phyloP scores from a whole-genome alignment of 2,113 vertebrate species.

The Coracopsis vasa region DNA sequence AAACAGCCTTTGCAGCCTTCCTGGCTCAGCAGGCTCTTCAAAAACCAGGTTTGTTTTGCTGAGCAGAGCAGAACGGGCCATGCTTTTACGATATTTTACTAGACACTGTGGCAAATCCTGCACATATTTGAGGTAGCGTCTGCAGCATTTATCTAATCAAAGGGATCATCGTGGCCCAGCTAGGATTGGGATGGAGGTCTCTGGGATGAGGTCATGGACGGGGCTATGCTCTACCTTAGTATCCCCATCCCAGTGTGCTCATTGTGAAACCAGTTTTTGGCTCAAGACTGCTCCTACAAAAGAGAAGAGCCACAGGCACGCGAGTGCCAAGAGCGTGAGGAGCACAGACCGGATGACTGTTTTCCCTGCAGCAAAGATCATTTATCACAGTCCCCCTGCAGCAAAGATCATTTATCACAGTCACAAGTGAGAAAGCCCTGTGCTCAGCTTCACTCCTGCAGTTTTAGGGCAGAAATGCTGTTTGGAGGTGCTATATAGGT shows the following conservation, averaged over 20 bases:
- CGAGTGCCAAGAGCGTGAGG: neutral
- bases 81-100: constrained; percentile 67
- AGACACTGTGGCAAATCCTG: constrained; percentile 66
- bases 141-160: constrained; percentile 75
- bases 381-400: neutral
- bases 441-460: neutral
- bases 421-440: neutral
- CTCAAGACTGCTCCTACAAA: neutral
- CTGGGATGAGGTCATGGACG: neutral
- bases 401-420: neutral
- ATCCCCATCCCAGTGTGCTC: neutral
- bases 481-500: neutral
- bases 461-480: neutral
- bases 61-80: constrained; percentile 22
- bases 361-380: neutral
- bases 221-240: neutral
- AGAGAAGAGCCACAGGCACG: neutral
- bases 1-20: constrained; percentile 24
- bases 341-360: neutral
- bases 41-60: constrained; percentile 61
- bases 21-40: constrained; percentile 48
- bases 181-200: neutral
- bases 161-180: neutral
- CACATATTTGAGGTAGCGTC: constrained; percentile 72
- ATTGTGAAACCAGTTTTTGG: neutral